These are phyloP conservation scores for Cynaeus angustus DNA, from an alignment of 2,888 invertebrate species.

Conservation along the genomic window DNA sequence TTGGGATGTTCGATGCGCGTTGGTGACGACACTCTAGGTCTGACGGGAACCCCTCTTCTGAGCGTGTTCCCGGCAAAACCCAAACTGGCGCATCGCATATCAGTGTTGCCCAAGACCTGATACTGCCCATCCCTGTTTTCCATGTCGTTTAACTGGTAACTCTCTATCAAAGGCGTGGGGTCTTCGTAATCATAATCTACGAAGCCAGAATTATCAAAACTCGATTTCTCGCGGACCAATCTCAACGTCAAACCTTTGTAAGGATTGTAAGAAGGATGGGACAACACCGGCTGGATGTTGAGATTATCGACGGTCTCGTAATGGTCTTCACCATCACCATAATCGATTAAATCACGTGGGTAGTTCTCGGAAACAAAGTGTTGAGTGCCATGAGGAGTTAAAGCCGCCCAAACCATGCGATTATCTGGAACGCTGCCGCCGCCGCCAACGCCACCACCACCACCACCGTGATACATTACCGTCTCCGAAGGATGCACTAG, in stretches of 20 bases:
- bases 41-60: slow-evolving; percentile 69
- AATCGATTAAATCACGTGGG: slow-evolving; percentile 73
- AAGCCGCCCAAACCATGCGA: slow-evolving; percentile 82
- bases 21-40: slow-evolving; percentile 86
- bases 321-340: slow-evolving; percentile 77
- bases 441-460: too few relatives aligned
- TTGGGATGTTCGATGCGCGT: slow-evolving; percentile 89
- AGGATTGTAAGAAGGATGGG: slow-evolving; percentile 46
- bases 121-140: slow-evolving; percentile 73
- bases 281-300: slow-evolving; percentile 54
- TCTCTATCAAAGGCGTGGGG: slow-evolving; percentile 83
- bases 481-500: slow-evolving; percentile 67
- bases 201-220: slow-evolving; percentile 83
- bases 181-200: slow-evolving; percentile 89
- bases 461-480: slow-evolving; percentile 66
- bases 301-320: slow-evolving; percentile 80
- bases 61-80: slow-evolving; percentile 73
- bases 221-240: slow-evolving; percentile 59
- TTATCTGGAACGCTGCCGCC: slow-evolving; percentile 65
- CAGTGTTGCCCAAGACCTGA: slow-evolving; percentile 67
- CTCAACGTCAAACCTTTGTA: slow-evolving; percentile 57
- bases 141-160: slow-evolving; percentile 78
- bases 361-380: slow-evolving; percentile 83
- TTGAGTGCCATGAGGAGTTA: slow-evolving; percentile 87
- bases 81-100: slow-evolving; percentile 70